Percentiles rank a stretch among this genome's conserved stretches.
phyloP scores from a whole-genome alignment of 2,797 vertebrate species.

The Eupleurogrammus muticus region DNA sequence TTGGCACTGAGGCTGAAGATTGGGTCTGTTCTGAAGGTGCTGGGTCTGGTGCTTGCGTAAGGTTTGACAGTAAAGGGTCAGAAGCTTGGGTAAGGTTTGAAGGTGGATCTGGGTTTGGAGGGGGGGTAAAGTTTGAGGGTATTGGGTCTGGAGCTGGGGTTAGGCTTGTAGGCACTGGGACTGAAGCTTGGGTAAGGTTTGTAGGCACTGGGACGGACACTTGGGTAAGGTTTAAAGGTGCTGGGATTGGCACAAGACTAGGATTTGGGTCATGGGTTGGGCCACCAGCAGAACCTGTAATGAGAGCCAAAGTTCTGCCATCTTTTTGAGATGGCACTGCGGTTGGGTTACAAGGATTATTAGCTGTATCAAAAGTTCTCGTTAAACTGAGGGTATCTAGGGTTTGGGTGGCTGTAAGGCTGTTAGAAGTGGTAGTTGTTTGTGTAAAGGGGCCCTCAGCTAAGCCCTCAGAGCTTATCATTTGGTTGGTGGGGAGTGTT shows the following conservation, averaged over 20 bases:
- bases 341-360: constrained; percentile 27
- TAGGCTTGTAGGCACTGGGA: neutral
- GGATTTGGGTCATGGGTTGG: constrained; percentile 18
- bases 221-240: constrained; percentile 11
- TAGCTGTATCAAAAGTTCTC: constrained; percentile 47
- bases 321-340: constrained; percentile 29
- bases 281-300: constrained; percentile 17
- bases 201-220: neutral
- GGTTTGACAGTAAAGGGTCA: neutral
- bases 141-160: neutral
- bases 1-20: neutral
- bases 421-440: constrained; percentile 11
- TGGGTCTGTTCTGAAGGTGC: neutral
- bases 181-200: neutral
- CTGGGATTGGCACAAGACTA: constrained; percentile 27
- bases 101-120: neutral
- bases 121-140: no score
- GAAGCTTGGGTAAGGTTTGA: neutral
- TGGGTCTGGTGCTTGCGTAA: neutral
- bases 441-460: constrained; percentile 19
- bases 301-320: constrained; percentile 50
- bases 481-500: constrained; percentile 28
- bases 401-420: neutral
- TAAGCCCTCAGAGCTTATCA: constrained; percentile 10
- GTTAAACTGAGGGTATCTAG: constrained; percentile 21